Conservation (phyloP, 1,140 invertebrate genomes). For the Nilaparvata lugens region DNA sequence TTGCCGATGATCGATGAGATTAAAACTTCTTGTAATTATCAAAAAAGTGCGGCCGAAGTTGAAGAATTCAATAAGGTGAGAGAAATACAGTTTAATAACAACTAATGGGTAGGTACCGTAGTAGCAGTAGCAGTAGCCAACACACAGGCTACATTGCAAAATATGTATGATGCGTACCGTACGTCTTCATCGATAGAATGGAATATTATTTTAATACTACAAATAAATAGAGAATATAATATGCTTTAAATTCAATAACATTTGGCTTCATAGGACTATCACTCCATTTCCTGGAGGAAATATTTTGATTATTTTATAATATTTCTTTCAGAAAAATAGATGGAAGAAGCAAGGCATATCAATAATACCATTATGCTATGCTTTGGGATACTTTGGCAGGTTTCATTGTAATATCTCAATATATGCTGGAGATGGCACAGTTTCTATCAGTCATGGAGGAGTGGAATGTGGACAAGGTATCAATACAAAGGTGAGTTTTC, state of each 20-base stretch:
- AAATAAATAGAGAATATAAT: too few relatives aligned
- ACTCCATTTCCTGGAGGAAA: too few relatives aligned
- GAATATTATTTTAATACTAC: too few relatives aligned
- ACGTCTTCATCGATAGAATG: too few relatives aligned
- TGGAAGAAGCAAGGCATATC: conserved; percentile 66
- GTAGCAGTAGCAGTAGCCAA: too few relatives aligned
- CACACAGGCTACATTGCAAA: too few relatives aligned
- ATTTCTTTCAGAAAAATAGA: conserved; percentile 43
- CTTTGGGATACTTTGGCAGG: conserved; percentile 43
- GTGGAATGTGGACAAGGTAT: conserved; percentile 83
- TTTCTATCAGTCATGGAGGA: conserved; percentile 65
- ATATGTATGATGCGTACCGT: too few relatives aligned
- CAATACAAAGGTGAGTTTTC: conserved; percentile 39
- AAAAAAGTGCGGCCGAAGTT: conserved; percentile 43
- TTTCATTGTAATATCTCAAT: conserved; percentile 58
- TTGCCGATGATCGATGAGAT: conserved; percentile 45
- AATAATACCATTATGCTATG: conserved; percentile 55
- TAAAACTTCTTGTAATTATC: conserved; percentile 48
- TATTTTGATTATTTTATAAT: too few relatives aligned
- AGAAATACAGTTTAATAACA: conserved; percentile 5
- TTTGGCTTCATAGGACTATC: too few relatives aligned
- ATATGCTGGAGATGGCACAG: conserved; percentile 64
- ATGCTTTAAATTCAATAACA: too few relatives aligned
- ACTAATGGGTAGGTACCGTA: too few relatives aligned
- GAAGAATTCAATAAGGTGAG: conserved; percentile 51